Base-by-base conservation (phyloP, 2,888 invertebrate genomes). In the Calameuta idolon region DNA sequence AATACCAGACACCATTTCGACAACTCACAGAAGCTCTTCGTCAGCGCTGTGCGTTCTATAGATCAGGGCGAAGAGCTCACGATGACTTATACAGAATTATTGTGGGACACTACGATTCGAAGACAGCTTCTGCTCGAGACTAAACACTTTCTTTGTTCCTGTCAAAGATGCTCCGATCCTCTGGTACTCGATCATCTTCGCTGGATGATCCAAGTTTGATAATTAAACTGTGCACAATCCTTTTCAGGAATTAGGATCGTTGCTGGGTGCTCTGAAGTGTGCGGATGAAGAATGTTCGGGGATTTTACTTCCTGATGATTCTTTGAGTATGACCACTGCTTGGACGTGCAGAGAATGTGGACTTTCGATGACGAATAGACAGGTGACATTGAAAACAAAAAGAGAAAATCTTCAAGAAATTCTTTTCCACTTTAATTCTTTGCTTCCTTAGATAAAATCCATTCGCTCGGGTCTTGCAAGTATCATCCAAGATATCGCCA, bases 101-200 rank as follows among this genome's bases (percentile, higher is more conserved):
- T 95, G 73, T 96, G 96, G 96, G 94, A 94, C 69, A 96, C 95
- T 0, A 92, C 93, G 4, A 93, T 94, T 23, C 92, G 96, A 77
- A 92, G 94, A 23, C 92, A 93, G 68, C 94, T 95, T 87, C 91
- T 96, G 33, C 92, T 91, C 81, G 92, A 92, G 84, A 95, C 95
- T 0, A 96, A 96, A 91, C 94, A 95, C 89, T 96, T 96, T 87
- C 89, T 92, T 75, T 96, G 96, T 87, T 91, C 89, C 77, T 96
- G 96, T 87, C 89, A 91, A 4, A 92, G 96, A 76, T 96, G 96
- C 87, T 90, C 92, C 1, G 96, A 96, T 89, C 94, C 94, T 0
- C 94, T 94, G 69, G 93, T 92, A 87, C 55, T 55, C 23, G 0
- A 55, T 55, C 9, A 55, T 55, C 23, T 9, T 55, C 9, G 23